Percentiles rank a stretch among this genome's conserved stretches.
These are phyloP conservation scores for Gulo gulo DNA, from an alignment of 2,113 vertebrate genomes.

Conservation along the genomic window DNA sequence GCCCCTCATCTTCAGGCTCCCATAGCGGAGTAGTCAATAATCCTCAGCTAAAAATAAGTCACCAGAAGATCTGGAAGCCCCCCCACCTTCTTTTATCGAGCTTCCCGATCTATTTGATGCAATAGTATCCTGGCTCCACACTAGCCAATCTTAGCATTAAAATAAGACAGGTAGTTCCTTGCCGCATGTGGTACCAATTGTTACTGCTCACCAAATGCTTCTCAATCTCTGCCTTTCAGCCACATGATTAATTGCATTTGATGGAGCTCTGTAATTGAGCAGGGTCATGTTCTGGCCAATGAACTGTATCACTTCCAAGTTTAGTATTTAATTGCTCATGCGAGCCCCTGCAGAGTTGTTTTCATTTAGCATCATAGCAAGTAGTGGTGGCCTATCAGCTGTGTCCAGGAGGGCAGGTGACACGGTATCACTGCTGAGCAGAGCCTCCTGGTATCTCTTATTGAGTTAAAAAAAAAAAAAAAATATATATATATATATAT, in stretches of 20 bases:
- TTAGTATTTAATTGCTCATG: neutral
- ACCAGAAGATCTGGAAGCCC: neutral
- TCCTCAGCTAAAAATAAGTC: neutral
- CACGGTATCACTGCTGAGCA: neutral
- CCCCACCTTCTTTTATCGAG: neutral
- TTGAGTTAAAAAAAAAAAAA: neutral
- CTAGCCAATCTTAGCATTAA: neutral
- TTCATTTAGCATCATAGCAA: neutral
- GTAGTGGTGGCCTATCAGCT: neutral
- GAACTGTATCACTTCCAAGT: neutral
- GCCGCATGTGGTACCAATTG: neutral
- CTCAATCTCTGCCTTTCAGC: neutral
- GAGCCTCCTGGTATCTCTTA: neutral
- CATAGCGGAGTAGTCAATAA: neutral
- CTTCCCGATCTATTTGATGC: neutral
- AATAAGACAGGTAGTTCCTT: neutral
- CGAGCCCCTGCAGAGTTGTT: neutral
- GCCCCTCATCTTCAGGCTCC: neutral
- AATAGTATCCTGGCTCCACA: neutral
- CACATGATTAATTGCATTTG: neutral
- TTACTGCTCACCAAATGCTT: neutral
- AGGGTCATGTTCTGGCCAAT: neutral
- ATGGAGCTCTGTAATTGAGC: neutral
- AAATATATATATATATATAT: too few relatives aligned
- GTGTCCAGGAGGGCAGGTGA: neutral